Evolutionary conservation across 92 coral and sea anemone species (phyloP).

Genomic region (Virgularia gustaviana): DNA sequence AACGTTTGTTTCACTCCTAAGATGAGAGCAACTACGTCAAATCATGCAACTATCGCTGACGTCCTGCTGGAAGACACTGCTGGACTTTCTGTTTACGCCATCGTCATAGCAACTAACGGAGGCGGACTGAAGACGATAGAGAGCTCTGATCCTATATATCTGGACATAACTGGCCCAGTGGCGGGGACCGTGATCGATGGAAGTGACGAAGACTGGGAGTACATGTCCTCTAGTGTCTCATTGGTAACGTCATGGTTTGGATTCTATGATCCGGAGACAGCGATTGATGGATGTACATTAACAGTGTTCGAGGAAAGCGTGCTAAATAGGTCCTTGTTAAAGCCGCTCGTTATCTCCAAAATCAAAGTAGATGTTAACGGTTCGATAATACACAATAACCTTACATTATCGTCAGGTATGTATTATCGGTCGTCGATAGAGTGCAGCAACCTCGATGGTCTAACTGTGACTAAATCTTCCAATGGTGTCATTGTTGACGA

Average conservation of each 20-base stretch:
- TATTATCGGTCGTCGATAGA: slow-evolving; percentile 67
- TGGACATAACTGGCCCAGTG: slow-evolving; percentile 83
- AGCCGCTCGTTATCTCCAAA: slow-evolving; percentile 58
- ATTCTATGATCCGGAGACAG: slow-evolving; percentile 69
- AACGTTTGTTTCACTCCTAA: slow-evolving; percentile 48
- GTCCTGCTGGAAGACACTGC: slow-evolving; percentile 56
- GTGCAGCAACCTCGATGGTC: slow-evolving; percentile 79
- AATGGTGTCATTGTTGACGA: slow-evolving; percentile 77
- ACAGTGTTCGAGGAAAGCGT: slow-evolving; percentile 50
- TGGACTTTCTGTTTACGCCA: slow-evolving; percentile 59
- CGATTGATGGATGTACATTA: slow-evolving; percentile 67
- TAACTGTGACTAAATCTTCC: slow-evolving; percentile 60
- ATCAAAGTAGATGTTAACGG: slow-evolving; percentile 53
- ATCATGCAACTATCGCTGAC: slow-evolving; percentile 47
- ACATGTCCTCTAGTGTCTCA: slow-evolving; percentile 47
- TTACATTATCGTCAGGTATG: slow-evolving; percentile 70
- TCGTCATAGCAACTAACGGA: slow-evolving; percentile 60
- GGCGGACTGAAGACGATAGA: slow-evolving; percentile 68
- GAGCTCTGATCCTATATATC: slow-evolving; percentile 60
- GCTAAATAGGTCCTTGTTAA: slow-evolving; percentile 24
- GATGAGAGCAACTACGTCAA: slow-evolving; percentile 39
- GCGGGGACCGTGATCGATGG: slow-evolving; percentile 80
- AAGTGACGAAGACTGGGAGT: slow-evolving; percentile 57
- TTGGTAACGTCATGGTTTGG: slow-evolving; percentile 67
- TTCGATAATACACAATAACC: slow-evolving; percentile 46